phyloP scores from a whole-genome alignment of 2,797 vertebrate species.

The Macropodus opercularis region DNA sequence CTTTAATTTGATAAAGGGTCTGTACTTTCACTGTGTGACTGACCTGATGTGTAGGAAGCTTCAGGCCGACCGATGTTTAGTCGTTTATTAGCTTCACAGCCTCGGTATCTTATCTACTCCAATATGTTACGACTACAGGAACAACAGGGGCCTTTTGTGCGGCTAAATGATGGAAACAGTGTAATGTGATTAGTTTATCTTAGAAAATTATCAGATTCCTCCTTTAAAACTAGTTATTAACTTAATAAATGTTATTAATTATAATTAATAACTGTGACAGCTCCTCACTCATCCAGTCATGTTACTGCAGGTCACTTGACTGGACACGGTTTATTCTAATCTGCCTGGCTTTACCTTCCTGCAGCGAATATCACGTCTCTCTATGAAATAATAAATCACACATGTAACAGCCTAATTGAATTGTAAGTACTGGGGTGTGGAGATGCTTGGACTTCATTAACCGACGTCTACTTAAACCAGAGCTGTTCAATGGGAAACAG shows the following conservation, averaged over 20 bases:
- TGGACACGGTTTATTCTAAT: conserved; percentile 54
- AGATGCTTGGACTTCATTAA: conserved; percentile 37
- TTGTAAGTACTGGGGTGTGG: conserved; percentile 48
- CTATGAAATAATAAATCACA: too few species aligned
- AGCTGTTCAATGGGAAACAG: not conserved
- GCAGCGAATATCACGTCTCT: too few species aligned
- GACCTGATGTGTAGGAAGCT: too few species aligned
- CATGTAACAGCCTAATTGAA: conserved; percentile 55
- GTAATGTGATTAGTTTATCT: conserved; percentile 16
- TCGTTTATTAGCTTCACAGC: not conserved
- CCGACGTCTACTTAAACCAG: conserved; percentile 32
- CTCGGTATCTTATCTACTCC: not conserved
- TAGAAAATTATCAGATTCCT: not conserved
- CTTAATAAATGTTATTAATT: not conserved
- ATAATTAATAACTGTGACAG: not conserved
- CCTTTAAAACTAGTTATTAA: too few species aligned
- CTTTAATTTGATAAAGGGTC: too few species aligned
- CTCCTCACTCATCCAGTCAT: conserved; percentile 50
- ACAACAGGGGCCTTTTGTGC: conserved; percentile 7
- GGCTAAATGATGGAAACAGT: not conserved
- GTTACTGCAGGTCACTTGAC: conserved; percentile 71
- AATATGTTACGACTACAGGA: not conserved
- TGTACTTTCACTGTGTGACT: too few species aligned
- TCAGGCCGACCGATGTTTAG: too few species aligned
- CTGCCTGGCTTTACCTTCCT: conserved; percentile 7